These are phyloP conservation scores for Contarinia nasturtii DNA, from an alignment of 1,140 invertebrate species.

Conservation along the genomic window DNA sequence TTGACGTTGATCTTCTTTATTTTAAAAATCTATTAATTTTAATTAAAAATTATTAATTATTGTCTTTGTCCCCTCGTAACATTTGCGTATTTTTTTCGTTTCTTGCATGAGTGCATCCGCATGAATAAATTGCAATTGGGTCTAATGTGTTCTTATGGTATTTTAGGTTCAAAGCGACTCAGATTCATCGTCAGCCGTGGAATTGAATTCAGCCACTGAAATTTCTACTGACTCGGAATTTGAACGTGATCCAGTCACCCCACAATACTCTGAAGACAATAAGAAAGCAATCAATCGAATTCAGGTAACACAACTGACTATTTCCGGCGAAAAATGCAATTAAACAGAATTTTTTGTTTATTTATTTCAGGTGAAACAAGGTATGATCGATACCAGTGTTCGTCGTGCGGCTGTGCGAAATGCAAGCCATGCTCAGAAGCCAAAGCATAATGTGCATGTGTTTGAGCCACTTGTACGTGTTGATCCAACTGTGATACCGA, in stretches of 20 bases:
- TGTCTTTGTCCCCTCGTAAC: no score
- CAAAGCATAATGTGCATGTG: slow-evolving; percentile 13
- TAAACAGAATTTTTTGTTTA: not conserved
- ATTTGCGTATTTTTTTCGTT: not conserved
- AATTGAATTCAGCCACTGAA: slow-evolving; percentile 69
- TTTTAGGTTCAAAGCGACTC: slow-evolving; percentile 43
- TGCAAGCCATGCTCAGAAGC: not conserved
- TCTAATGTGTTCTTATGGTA: slow-evolving; percentile 7
- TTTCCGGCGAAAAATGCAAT: not conserved
- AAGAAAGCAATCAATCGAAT: no score
- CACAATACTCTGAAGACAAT: slow-evolving; percentile 7
- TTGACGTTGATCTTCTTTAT: no score
- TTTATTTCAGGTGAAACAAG: slow-evolving; percentile 2
- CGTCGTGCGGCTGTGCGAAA: not conserved
- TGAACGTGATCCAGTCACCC: slow-evolving; percentile 54
- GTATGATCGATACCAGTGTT: not conserved
- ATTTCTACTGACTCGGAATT: slow-evolving; percentile 84
- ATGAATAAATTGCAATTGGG: not conserved
- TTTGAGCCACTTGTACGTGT: slow-evolving; percentile 28
- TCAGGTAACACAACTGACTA: not conserved
- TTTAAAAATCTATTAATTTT: no score
- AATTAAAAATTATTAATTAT: no score
- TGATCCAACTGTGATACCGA: slow-evolving; percentile 19
- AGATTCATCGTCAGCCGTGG: slow-evolving; percentile 42
- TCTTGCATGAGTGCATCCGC: not conserved